Evolutionary conservation across 2,113 vertebrate species (phyloP), one percentile per base, ranked within the genome.

Genomic region (Oncorhynchus mykiss): DNA sequence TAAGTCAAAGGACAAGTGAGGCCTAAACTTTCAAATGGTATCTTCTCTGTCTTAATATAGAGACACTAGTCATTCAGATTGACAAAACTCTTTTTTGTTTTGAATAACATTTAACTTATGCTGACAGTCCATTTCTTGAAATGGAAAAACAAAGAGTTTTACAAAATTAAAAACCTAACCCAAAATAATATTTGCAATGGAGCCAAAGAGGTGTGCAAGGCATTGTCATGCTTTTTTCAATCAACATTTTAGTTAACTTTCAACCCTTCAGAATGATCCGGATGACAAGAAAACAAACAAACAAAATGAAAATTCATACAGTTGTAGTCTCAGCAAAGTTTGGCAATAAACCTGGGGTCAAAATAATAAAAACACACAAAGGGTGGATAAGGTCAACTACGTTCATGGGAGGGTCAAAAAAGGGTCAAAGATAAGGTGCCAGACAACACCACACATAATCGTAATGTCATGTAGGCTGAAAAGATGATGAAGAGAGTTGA

Each of bases 401-500:
- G 90, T 91, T 87, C 85, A 90, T 87, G 89, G 82, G 87, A 89
- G 90, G 85, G 88, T 90, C 87, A 86, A 83, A 84, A 9, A 45
- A 45, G 39, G 39, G 8, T 45, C 39, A 90, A 91, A 91, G 92
- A 92, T 88, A 92, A 87, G 39, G 92, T 90, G 82, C 84, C 74
- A 87, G 88, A 91, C 92, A 91, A 94, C 92, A 91, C 92, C 93
- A 93, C 93, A 93, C 91, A 86, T 90, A 93, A 54, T 91, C 92
- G 91, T 93, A 92, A 91, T 87, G 89, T 93, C 91, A 93, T 92
- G 93, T 91, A 92, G 91, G 90, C 90, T 94, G 91, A 93, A 92
- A 91, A 92, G 88, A 93, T 94, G 92, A 92, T 87, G 91, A 88
- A 91, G 93, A 94, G 93, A 91, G 92, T 11, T 45, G 39, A 89